These are phyloP conservation scores for Lottia gigantea DNA, from an alignment of 2,888 invertebrate genomes.

Conservation along the genomic window DNA sequence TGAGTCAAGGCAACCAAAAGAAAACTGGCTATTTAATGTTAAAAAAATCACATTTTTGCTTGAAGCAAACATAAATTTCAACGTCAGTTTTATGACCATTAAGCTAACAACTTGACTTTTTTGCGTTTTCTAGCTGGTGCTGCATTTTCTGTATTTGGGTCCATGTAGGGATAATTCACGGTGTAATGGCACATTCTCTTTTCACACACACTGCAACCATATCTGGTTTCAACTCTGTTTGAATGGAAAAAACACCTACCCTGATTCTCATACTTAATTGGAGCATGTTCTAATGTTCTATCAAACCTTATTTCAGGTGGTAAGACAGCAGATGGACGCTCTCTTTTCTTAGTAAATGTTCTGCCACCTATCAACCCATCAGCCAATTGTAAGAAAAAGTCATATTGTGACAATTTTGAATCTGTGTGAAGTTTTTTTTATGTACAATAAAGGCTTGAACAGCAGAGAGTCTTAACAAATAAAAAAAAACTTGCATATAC, in stretches of 20 bases:
- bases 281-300: background rate
- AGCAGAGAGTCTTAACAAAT: conserved; percentile 4
- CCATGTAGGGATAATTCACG: background rate
- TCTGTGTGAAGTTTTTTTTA: background rate
- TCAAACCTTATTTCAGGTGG: conserved; percentile 9
- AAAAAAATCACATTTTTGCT: no score
- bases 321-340: conserved; percentile 1
- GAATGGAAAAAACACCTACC: background rate
- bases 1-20: no score
- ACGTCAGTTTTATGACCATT: no score
- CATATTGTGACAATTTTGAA: background rate
- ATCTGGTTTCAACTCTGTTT: background rate
- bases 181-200: conserved; percentile 5
- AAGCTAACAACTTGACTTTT: background rate
- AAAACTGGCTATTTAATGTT: no score
- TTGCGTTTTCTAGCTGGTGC: conserved; percentile 2
- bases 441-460: conserved; percentile 7
- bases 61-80: no score
- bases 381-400: background rate
- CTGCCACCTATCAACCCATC: background rate
- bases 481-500: conserved; percentile 5
- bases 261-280: background rate
- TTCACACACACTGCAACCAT: conserved; percentile 1
- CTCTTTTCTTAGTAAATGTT: background rate
- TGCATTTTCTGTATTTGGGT: background rate